Evolutionary conservation across 2,113 vertebrate species (phyloP).

Genomic region (Arenaria interpres): DNA sequence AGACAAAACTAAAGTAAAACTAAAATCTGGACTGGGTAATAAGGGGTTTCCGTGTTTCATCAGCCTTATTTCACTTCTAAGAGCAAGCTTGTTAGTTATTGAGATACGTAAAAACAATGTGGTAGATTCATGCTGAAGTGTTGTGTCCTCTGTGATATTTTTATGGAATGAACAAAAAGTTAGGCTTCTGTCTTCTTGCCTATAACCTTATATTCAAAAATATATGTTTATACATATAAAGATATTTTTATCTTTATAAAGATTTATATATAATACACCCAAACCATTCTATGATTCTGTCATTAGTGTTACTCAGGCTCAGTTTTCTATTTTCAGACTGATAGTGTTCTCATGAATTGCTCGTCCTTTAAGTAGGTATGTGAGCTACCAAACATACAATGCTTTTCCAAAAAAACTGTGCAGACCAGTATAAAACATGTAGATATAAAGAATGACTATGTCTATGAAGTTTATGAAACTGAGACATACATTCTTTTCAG

Average conservation of each 20-base stretch:
- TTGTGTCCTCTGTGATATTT: not conserved
- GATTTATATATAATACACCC: not conserved
- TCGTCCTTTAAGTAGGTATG: not conserved
- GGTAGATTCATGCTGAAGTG: not conserved
- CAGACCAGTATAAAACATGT: not conserved
- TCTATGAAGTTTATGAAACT: not conserved
- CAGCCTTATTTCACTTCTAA: not conserved
- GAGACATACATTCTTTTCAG: not conserved
- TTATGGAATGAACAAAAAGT: not conserved
- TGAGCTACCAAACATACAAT: not conserved
- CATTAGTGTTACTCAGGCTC: not conserved
- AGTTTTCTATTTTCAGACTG: not conserved
- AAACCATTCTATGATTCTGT: not conserved
- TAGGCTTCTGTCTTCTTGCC: not conserved
- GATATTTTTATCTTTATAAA: not conserved
- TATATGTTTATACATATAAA: not conserved
- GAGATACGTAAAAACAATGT: not conserved
- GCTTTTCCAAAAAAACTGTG: not conserved
- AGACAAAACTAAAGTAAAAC: not conserved
- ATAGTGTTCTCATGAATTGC: not conserved
- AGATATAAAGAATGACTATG: not conserved
- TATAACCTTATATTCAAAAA: not conserved
- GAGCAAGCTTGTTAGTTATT: not conserved
- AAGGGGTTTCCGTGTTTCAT: not conserved
- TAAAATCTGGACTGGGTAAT: not conserved